These are phyloP conservation scores for Hypselothyrea guttata DNA, from an alignment of 2,888 invertebrate species.

Conservation along the genomic window DNA sequence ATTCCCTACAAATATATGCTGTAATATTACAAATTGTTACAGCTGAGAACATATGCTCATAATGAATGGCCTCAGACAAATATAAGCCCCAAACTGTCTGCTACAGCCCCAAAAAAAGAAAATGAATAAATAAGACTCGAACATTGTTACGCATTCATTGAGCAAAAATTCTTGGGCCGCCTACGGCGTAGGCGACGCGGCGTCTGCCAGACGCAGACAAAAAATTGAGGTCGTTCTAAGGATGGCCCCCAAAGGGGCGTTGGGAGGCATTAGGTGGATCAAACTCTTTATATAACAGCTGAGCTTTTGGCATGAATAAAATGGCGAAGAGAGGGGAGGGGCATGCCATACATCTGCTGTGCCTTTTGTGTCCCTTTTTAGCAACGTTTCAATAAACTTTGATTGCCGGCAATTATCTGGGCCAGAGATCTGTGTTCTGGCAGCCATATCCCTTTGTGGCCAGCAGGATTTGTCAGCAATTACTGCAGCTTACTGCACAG, in stretches of 20 bases:
- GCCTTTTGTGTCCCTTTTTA: constrained; percentile 23
- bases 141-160: constrained; percentile 54
- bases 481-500: constrained; percentile 42
- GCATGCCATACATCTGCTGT: constrained; percentile 7
- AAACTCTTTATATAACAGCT: neutral
- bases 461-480: constrained; percentile 57
- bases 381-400: constrained; percentile 69
- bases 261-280: neutral
- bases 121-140: constrained; percentile 2
- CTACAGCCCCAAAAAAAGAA: neutral
- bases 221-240: constrained; percentile 55
- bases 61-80: neutral
- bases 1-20: no score
- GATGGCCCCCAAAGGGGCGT: neutral
- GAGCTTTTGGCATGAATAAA: no score
- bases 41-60: constrained; percentile 1
- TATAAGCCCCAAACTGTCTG: constrained; percentile 2
- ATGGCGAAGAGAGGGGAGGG: no score
- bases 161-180: constrained; percentile 26
- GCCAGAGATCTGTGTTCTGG: constrained; percentile 49
- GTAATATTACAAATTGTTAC: neutral
- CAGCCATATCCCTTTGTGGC: constrained; percentile 29
- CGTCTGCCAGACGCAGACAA: constrained; percentile 57
- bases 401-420: constrained; percentile 74
- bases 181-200: constrained; percentile 51